These are phyloP conservation scores for Pseudochirops corinnae DNA, from an alignment of 2,797 vertebrate species.

Conservation along the genomic window DNA sequence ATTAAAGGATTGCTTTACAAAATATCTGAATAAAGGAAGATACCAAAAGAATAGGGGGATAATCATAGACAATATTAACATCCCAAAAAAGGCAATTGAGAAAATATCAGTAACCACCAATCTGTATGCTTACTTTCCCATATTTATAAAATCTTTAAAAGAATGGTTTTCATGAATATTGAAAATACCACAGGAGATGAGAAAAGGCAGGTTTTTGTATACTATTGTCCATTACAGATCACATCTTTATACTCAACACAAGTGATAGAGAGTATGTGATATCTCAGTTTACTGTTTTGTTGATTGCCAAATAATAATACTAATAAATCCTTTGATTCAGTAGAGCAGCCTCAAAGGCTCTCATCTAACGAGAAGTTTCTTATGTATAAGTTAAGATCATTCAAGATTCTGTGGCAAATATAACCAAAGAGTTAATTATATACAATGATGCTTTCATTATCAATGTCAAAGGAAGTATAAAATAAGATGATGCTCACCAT, in stretches of 20 bases:
- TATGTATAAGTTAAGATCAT: background rate
- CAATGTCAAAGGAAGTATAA: background rate
- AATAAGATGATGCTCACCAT: background rate
- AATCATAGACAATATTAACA: background rate
- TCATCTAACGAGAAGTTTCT: background rate
- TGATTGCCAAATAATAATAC: background rate
- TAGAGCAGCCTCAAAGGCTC: background rate
- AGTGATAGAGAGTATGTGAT: background rate
- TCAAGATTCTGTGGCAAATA: background rate
- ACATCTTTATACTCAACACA: background rate
- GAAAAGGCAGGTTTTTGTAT: background rate
- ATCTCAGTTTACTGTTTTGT: background rate
- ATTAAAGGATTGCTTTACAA: background rate
- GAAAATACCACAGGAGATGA: background rate
- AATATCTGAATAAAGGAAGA: background rate
- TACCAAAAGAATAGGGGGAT: background rate
- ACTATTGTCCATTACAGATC: background rate
- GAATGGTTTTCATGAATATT: background rate
- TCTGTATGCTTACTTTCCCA: background rate
- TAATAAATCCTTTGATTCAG: background rate
- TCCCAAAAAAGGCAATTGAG: background rate
- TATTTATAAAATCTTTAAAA: background rate
- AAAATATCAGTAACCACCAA: background rate
- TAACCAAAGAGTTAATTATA: background rate
- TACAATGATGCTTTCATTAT: background rate